Conservation (phyloP, 1,140 invertebrate genomes). For the Bombus sylvicola region DNA sequence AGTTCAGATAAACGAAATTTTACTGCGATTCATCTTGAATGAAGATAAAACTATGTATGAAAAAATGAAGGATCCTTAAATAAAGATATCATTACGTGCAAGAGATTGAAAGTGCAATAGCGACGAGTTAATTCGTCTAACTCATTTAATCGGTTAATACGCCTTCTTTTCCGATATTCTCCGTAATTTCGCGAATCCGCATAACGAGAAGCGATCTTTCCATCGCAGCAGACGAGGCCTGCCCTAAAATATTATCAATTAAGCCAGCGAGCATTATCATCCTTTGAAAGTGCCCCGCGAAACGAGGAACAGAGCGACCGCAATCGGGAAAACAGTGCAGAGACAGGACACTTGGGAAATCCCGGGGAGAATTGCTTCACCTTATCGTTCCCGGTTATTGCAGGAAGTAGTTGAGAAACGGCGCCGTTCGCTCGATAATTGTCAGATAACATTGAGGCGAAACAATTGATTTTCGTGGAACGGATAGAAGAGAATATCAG, state of each 20-base stretch:
- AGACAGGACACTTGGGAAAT: constrained; percentile 56
- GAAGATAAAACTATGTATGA: not conserved
- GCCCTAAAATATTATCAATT: constrained; percentile 40
- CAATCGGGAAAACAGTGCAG: constrained; percentile 22
- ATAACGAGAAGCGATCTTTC: not conserved
- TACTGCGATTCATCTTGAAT: not conserved
- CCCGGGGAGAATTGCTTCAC: constrained; percentile 48
- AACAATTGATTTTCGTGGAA: constrained; percentile 47
- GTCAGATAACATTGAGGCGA: constrained; percentile 28
- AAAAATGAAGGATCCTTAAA: no score
- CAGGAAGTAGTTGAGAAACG: constrained; percentile 46
- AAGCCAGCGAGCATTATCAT: not conserved
- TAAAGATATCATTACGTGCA: no score
- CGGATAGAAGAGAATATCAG: not conserved
- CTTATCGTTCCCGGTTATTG: constrained; percentile 49
- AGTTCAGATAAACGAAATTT: no score
- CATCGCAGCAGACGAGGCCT: not conserved
- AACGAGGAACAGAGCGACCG: constrained; percentile 27
- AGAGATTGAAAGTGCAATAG: no score
- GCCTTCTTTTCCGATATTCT: no score
- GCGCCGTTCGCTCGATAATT: constrained; percentile 45
- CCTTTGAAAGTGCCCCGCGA: not conserved
- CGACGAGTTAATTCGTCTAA: no score
- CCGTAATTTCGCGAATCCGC: not conserved
- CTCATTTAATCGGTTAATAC: no score